Evolutionary conservation across 2,113 vertebrate species (phyloP), one percentile per base, ranked within the genome.

Genomic region (Trichechus manatus): DNA sequence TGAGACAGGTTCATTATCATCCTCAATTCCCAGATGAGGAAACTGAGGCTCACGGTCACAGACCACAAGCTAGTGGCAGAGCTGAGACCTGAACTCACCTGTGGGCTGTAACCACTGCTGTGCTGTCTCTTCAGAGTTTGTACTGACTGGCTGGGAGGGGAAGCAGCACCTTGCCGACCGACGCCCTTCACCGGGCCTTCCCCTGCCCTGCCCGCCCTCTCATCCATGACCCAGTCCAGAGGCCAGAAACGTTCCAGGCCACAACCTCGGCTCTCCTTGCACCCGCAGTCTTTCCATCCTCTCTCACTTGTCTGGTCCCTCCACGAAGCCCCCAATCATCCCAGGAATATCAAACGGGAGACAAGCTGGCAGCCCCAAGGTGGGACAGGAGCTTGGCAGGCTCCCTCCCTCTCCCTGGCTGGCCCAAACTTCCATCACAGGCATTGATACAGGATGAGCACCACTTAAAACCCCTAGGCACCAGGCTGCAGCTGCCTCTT

Each of bases 1-100:
- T 42, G 53, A 75, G 70, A 53, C 9, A 23, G 47, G 61, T 25
- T 78, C 91, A 29, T 68, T 39, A 80, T 59, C 42, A 36, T 33
- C 1, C 33, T 19, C 19, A 66, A 36, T 92, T 70, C 80, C 20
- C n/a, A 93, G 44, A 89, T 42, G 50, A 94, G 14, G 74, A 91
- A 68, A 66, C 44, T 23, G 33, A 96, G 44, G 96, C 61, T 47
- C 56, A 78, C 6, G 4, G 59, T 66, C 36, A 79, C 56, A 66
- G 70, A 83, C 25, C 59, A 70, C 31, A n/a, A 31, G 29, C 53
- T 27, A 5, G 66, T 20, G 44, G 47, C 59, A 86, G 74, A 87
- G 59, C 42, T 33, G 19, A 72, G 63, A 53, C 27, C 29, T 86
- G 36, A 29, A 50, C 77, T 87, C 36, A 61, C 22, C 33, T 17